A percentile compares a stretch with the other conserved stretches of the same genome.
Conservation (phyloP, 2,113 vertebrate genomes). For the Brachyhypopomus occidentalis region DNA sequence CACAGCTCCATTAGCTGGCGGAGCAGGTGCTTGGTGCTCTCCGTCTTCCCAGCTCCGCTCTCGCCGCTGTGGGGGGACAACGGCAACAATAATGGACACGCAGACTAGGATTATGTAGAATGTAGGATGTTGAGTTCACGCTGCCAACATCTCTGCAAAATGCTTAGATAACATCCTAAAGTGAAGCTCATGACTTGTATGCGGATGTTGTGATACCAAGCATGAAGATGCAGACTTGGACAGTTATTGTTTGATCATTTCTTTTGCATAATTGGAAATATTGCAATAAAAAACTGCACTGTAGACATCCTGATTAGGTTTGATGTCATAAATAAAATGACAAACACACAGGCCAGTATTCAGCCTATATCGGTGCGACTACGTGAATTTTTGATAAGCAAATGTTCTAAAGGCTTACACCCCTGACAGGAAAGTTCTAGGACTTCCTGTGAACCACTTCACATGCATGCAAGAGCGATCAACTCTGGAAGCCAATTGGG, state of each 20-base stretch:
- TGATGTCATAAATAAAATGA: too few species aligned
- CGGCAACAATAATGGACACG: not conserved
- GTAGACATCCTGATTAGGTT: too few species aligned
- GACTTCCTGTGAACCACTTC: constrained; percentile 32
- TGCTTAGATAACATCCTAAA: not conserved
- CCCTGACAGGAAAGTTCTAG: too few species aligned
- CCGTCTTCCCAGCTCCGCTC: constrained; percentile 79
- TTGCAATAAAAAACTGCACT: too few species aligned
- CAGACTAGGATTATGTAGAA: too few species aligned
- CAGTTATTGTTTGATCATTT: too few species aligned
- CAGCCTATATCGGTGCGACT: not conserved
- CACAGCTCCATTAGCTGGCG: constrained; percentile 76
- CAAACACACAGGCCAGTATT: too few species aligned
- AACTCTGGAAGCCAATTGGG: not conserved
- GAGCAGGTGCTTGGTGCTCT: constrained; percentile 76
- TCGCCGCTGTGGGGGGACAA: constrained; percentile 69
- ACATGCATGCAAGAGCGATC: constrained; percentile 1
- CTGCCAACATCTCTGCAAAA: not conserved
- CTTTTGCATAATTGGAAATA: too few species aligned
- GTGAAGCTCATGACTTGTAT: too few species aligned
- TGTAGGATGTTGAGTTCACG: not conserved
- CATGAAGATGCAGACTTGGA: too few species aligned
- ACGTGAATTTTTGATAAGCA: constrained; percentile 48
- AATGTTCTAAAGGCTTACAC: constrained; percentile 24
- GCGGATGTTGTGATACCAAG: too few species aligned